Evolutionary conservation across 2,888 invertebrate species (phyloP).

Genomic region (Hipparchia sbordonii): DNA sequence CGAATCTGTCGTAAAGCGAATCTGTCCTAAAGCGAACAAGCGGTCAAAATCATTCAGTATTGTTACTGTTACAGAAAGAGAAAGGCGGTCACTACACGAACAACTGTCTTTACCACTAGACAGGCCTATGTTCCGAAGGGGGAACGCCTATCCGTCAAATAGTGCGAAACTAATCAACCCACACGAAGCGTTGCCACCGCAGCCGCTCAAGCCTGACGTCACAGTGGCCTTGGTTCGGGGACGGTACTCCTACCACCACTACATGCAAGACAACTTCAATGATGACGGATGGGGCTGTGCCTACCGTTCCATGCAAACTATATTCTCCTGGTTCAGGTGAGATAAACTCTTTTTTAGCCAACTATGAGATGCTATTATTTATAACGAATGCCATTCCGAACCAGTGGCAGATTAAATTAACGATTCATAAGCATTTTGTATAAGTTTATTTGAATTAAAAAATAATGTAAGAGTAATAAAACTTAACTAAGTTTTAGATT

Average conservation of each 20-base stretch:
- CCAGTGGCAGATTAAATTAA: too few species aligned
- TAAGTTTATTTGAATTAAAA: too few species aligned
- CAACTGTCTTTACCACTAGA: constrained; percentile 86
- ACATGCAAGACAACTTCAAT: constrained; percentile 96
- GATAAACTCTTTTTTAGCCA: constrained; percentile 23
- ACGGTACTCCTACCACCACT: constrained; percentile 96
- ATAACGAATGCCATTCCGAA: too few species aligned
- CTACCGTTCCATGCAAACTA: constrained; percentile 97
- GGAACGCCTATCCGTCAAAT: constrained; percentile 84
- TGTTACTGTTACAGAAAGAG: too few species aligned
- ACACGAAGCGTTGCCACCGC: constrained; percentile 84
- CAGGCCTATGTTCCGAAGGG: constrained; percentile 89
- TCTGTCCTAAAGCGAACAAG: too few species aligned
- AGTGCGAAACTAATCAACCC: constrained; percentile 87
- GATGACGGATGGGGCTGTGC: constrained; percentile 99
- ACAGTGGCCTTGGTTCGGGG: constrained; percentile 87
- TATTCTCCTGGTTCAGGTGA: constrained; percentile 96
- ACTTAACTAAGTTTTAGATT: not conserved
- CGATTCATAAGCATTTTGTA: too few species aligned
- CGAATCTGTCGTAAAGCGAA: too few species aligned
- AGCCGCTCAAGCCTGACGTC: constrained; percentile 57
- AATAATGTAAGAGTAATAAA: not conserved
- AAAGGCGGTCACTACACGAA: constrained; percentile 87
- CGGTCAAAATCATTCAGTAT: too few species aligned
- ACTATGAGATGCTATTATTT: too few species aligned